Evolutionary conservation across 53 echinoderm and acorn worm genomes (phyloP).

Genomic region (Zoroaster sp.): DNA sequence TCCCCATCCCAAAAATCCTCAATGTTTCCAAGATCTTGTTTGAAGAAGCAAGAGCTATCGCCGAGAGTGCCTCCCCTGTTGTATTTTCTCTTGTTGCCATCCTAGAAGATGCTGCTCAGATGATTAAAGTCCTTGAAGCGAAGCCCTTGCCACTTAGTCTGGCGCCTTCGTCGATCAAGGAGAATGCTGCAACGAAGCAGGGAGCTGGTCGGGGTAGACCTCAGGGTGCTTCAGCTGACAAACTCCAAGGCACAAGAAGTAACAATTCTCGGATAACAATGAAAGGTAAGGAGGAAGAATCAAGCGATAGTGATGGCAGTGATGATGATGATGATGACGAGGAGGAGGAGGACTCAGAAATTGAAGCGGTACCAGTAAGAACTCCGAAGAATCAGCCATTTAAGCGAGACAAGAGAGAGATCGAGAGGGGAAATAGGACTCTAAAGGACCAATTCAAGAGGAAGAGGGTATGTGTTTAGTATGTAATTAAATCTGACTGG

Average conservation of each 20-base stretch:
- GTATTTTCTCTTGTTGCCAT: slow-evolving; percentile 68
- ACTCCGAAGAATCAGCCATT: slow-evolving; percentile 44
- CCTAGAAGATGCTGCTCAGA: slow-evolving; percentile 66
- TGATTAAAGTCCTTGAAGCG: slow-evolving; percentile 49
- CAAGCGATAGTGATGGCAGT: background rate
- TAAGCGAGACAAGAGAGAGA: slow-evolving; percentile 44
- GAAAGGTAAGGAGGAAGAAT: background rate
- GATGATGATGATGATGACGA: background rate
- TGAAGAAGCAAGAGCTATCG: slow-evolving; percentile 47
- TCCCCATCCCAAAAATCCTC: slow-evolving; percentile 56
- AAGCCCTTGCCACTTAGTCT: slow-evolving; percentile 59
- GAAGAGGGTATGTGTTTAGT: slow-evolving; percentile 36
- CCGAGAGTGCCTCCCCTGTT: slow-evolving; percentile 63
- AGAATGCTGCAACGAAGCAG: background rate
- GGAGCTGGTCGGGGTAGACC: slow-evolving; percentile 40
- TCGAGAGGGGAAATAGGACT: slow-evolving; percentile 67
- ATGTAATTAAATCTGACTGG: no score
- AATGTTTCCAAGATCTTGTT: slow-evolving; percentile 64
- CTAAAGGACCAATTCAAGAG: slow-evolving; percentile 75
- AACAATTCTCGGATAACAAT: background rate
- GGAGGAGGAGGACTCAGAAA: slow-evolving; percentile 16
- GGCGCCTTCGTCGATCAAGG: background rate
- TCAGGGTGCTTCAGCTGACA: background rate
- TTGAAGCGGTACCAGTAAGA: slow-evolving; percentile 24
- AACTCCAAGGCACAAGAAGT: background rate